phyloP scores from a whole-genome alignment of 2,888 invertebrate species.

The Gandaritis pyraliata region DNA sequence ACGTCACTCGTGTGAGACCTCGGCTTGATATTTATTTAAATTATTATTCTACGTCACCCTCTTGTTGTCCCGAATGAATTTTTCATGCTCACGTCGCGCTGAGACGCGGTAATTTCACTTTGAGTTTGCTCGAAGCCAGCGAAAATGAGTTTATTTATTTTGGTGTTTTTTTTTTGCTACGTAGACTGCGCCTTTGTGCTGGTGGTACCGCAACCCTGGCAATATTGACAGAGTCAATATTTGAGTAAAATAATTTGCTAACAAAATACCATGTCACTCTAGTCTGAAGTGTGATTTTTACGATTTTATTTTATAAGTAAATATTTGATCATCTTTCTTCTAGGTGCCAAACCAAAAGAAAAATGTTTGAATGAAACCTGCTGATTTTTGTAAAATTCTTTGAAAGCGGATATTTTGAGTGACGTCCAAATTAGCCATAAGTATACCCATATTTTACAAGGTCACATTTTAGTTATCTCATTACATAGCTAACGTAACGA shows the following conservation, averaged over 20 bases:
- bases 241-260: constrained; percentile 61
- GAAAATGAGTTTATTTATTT: constrained; percentile 77
- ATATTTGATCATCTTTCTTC: background rate
- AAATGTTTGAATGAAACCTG: too few species aligned
- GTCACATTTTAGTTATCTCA: too few species aligned
- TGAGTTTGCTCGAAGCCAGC: constrained; percentile 71
- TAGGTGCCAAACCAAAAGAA: background rate
- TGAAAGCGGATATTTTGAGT: too few species aligned
- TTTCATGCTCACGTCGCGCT: constrained; percentile 79
- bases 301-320: constrained; percentile 14
- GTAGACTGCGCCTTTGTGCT: constrained; percentile 60
- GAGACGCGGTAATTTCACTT: constrained; percentile 81
- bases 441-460: too few species aligned
- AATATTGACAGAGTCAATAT: constrained; percentile 62
- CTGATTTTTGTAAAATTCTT: too few species aligned
- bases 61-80: constrained; percentile 81
- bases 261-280: constrained; percentile 49
- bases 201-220: constrained; percentile 52
- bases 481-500: too few species aligned
- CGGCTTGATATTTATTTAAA: constrained; percentile 81
- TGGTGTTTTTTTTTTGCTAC: constrained; percentile 57
- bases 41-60: constrained; percentile 79
- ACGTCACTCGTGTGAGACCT: constrained; percentile 66
- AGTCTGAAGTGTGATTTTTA: constrained; percentile 32
- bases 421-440: too few species aligned